phyloP scores from a whole-genome alignment of 2,797 vertebrate genomes.

The Pachyuromys duprasi region DNA sequence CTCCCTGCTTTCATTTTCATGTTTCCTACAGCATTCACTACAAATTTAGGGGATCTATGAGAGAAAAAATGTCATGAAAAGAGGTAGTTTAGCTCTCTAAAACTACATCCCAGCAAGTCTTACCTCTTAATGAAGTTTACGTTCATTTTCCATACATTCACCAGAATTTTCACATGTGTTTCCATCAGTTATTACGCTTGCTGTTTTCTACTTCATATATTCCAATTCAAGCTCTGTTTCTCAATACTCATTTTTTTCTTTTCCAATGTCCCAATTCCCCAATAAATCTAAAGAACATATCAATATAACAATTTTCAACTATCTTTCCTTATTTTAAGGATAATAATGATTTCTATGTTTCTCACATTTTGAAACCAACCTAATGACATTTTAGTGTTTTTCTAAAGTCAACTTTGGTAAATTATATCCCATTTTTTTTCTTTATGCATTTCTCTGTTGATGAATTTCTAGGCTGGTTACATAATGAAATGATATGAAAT shows the following conservation, averaged over 20 bases:
- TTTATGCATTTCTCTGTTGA: not conserved
- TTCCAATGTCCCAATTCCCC: not conserved
- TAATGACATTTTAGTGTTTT: not conserved
- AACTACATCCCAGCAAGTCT: not conserved
- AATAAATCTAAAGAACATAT: not conserved
- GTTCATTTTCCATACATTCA: not conserved
- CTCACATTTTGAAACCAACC: not conserved
- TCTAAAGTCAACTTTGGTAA: not conserved
- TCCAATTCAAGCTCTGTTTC: not conserved
- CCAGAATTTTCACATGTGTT: not conserved
- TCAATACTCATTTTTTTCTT: not conserved
- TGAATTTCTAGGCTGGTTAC: not conserved
- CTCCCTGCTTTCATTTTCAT: not conserved
- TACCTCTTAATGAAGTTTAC: not conserved
- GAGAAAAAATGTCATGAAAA: not conserved
- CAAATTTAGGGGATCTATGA: not conserved
- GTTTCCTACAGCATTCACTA: not conserved
- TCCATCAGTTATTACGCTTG: not conserved
- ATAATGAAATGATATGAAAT: not conserved
- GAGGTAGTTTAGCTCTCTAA: not conserved
- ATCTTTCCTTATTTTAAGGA: not conserved
- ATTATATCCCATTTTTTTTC: not conserved
- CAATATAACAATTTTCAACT: not conserved
- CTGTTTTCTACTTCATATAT: not conserved
- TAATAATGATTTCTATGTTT: not conserved